These are phyloP conservation scores for Byasa hedistus DNA, from an alignment of 2,888 invertebrate species.

Conservation along the genomic window DNA sequence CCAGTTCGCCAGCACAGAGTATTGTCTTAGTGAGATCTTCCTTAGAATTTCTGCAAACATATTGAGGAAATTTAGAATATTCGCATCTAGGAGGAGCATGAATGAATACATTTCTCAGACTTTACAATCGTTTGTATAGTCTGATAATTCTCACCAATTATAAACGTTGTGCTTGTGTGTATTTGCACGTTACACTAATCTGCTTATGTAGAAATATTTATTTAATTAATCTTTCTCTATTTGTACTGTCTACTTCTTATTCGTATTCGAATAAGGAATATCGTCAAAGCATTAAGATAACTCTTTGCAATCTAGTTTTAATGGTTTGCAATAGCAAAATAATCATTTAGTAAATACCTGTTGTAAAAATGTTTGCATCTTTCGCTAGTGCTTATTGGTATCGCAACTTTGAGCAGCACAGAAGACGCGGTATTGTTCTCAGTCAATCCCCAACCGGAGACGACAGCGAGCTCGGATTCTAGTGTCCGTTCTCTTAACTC, in stretches of 20 bases:
- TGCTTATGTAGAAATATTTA: too few species aligned
- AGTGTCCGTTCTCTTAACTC: slow-evolving; percentile 21
- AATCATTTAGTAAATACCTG: slow-evolving; percentile 7
- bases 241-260: too few species aligned
- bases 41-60: slow-evolving; percentile 10
- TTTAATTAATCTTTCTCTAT: too few species aligned
- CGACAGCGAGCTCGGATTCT: slow-evolving; percentile 16
- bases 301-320: too few species aligned
- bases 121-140: not conserved
- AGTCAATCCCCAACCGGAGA: slow-evolving; percentile 38
- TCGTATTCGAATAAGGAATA: too few species aligned
- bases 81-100: not conserved
- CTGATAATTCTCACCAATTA: not conserved
- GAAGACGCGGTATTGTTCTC: slow-evolving; percentile 23
- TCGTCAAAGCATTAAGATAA: too few species aligned
- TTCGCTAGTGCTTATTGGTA: slow-evolving; percentile 16
- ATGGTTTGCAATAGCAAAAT: too few species aligned
- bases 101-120: not conserved
- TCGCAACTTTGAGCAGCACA: slow-evolving; percentile 13
- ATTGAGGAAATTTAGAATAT: not conserved
- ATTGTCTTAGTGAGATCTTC: slow-evolving; percentile 16
- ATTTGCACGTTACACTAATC: too few species aligned
- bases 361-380: slow-evolving; percentile 12
- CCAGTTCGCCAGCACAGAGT: slow-evolving; percentile 61
- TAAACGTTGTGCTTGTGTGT: too few species aligned